A percentile compares a stretch with the other conserved stretches of the same genome.
Evolutionary conservation across 2,113 vertebrate genomes (phyloP).

Genomic region (Phaetusa simplex): DNA sequence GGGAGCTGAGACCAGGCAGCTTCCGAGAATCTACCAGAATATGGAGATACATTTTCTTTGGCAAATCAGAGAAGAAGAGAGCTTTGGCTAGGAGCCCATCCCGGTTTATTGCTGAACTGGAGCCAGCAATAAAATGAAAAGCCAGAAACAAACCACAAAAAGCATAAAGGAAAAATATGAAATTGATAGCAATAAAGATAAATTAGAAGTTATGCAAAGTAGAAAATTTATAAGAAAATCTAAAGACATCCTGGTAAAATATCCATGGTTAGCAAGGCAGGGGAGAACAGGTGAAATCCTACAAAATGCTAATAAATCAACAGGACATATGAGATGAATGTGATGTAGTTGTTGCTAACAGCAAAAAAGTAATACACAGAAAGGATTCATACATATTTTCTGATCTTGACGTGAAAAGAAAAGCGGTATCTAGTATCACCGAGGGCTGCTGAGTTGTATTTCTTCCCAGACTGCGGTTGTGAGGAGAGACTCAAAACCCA

Average conservation of each 20-base stretch:
- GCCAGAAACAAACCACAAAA: slow-evolving; percentile 9
- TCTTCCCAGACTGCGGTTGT: rapidly evolving
- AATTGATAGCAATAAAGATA: neutral
- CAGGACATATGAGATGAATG: neutral
- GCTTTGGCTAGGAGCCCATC: neutral
- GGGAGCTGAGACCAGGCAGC: neutral
- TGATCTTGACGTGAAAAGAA: neutral
- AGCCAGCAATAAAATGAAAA: slow-evolving; percentile 36
- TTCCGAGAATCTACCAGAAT: neutral
- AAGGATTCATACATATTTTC: neutral
- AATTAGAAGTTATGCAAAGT: neutral
- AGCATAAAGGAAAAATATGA: neutral
- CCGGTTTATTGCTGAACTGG: neutral
- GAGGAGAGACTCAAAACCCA: neutral
- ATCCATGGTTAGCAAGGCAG: neutral
- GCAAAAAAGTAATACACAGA: neutral
- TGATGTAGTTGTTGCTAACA: neutral
- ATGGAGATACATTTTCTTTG: neutral
- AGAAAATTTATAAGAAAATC: neutral
- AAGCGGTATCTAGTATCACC: neutral
- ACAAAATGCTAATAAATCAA: neutral
- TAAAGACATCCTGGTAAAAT: neutral
- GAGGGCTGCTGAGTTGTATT: neutral
- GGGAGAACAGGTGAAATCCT: neutral
- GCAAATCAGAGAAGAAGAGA: neutral